Base-by-base conservation (phyloP, 2,797 vertebrate species). In the Fringilla coelebs region DNA sequence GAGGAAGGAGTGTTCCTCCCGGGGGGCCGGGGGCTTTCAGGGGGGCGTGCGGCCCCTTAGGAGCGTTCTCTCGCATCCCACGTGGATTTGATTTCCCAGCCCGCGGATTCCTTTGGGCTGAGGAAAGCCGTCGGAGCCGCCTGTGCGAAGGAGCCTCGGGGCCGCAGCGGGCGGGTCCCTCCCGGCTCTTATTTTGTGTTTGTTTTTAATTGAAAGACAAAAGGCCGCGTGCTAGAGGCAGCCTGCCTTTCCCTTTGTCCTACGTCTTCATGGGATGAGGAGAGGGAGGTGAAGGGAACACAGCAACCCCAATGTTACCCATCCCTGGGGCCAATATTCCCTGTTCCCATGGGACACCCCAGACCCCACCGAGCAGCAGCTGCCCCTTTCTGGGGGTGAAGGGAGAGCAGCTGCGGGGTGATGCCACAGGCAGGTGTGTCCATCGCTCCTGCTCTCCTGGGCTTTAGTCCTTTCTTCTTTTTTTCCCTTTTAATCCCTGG, bases 141-240 rank as follows among this genome's bases (percentile, higher is more conserved):
- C 81, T 1, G 73, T 3, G 18, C 2, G 70, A 21, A 51, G 87
- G 73, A 89, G 72, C 85, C 13, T 26, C 22, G 17, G 11, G 77
- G 54, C 36, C 22, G 7, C 60, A n/a, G 85, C 84, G 17, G 89
- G 72, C 22, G 63, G 21, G 36, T 43, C 80, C 84, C 82, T 74
- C 87, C 63, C 8, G 3, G 19, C 5, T 46, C 29, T 85, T 49
- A 17, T 84, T 86, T 83, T 41, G 45, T 55, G 85, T 82, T 94
- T 60, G 36, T 48, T 91, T 93, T 89, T 85, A 89, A 95, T 85
- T 57, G 91, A 14, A 15, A 95, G 85, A 96, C 95, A 94, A 96
- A 95, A 79, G 91, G 91, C 85, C 18, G 3, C 32, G 21, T 71
- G 94, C 89, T 71, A 31, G 38, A 22, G 82, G 34, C 65, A 78